phyloP scores from a whole-genome alignment of 2,113 vertebrate species.

The Martes martes region DNA sequence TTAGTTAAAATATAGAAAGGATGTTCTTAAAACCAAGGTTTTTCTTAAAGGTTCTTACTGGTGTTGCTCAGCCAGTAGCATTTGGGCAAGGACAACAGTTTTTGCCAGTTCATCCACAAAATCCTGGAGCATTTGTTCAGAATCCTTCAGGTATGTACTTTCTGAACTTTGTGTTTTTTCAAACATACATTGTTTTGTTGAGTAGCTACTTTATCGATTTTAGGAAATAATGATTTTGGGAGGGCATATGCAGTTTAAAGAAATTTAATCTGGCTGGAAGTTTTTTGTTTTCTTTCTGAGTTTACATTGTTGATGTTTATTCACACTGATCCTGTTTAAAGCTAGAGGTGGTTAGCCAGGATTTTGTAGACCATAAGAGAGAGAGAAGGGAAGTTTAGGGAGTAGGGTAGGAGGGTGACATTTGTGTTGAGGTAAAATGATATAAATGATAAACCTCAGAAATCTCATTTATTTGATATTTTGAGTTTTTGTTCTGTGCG shows the following conservation, averaged over 20 bases:
- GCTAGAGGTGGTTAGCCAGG: neutral
- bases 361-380: neutral
- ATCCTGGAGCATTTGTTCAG: conserved; percentile 86
- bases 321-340: neutral
- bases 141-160: conserved; percentile 86
- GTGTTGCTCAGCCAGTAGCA: conserved; percentile 79
- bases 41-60: conserved; percentile 80
- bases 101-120: conserved; percentile 85
- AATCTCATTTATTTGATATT: conserved; percentile 23
- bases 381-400: neutral
- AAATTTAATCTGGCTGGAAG: neutral
- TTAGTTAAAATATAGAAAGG: conserved; percentile 38
- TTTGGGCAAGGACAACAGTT: conserved; percentile 87
- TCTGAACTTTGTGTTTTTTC: neutral
- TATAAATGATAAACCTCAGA: conserved; percentile 12
- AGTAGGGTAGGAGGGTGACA: neutral
- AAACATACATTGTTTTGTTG: neutral
- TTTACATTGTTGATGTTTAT: conserved; percentile 1
- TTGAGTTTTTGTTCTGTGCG: neutral
- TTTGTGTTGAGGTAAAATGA: conserved; percentile 10
- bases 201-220: neutral
- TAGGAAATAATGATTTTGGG: neutral
- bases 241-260: neutral
- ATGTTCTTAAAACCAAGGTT: conserved; percentile 55
- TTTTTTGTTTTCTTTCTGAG: neutral